These are phyloP conservation scores for Suillia variegata DNA, from an alignment of 2,888 invertebrate genomes.

Conservation along the genomic window DNA sequence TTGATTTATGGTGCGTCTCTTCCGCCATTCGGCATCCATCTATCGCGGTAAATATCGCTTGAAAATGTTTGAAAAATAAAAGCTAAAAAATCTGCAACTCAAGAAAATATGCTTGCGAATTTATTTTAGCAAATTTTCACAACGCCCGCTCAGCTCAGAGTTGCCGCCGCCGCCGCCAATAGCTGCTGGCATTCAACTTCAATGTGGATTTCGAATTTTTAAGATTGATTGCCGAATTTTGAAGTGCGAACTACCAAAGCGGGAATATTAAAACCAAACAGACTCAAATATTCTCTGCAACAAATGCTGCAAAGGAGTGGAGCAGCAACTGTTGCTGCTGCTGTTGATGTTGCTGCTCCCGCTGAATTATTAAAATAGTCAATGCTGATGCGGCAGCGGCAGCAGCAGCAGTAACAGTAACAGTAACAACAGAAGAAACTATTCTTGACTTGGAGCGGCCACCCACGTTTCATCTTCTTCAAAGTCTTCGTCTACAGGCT, in stretches of 20 bases:
- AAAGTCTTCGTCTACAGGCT: too few relatives aligned
- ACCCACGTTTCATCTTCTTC: neutral
- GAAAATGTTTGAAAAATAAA: neutral
- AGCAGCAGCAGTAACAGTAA: neutral
- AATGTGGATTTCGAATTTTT: neutral
- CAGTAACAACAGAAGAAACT: neutral
- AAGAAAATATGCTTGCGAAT: neutral
- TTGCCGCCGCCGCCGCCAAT: neutral
- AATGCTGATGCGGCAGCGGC: too few relatives aligned
- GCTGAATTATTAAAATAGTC: too few relatives aligned
- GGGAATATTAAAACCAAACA: neutral
- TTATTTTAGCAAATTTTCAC: neutral
- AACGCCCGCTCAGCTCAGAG: neutral
- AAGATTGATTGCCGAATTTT: neutral
- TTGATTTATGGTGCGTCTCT: neutral
- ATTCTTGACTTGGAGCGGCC: constrained; percentile 1
- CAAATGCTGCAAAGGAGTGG: too few relatives aligned
- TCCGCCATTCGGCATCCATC: neutral
- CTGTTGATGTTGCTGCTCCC: neutral
- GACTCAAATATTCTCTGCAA: too few relatives aligned
- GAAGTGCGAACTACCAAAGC: neutral
- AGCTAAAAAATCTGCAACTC: neutral
- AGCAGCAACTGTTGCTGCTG: neutral
- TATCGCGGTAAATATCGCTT: neutral
- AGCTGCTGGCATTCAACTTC: neutral